A percentile compares a stretch with the other conserved stretches of the same genome.
phyloP scores from a whole-genome alignment of 2,888 invertebrate species.

The Spisula solida region DNA sequence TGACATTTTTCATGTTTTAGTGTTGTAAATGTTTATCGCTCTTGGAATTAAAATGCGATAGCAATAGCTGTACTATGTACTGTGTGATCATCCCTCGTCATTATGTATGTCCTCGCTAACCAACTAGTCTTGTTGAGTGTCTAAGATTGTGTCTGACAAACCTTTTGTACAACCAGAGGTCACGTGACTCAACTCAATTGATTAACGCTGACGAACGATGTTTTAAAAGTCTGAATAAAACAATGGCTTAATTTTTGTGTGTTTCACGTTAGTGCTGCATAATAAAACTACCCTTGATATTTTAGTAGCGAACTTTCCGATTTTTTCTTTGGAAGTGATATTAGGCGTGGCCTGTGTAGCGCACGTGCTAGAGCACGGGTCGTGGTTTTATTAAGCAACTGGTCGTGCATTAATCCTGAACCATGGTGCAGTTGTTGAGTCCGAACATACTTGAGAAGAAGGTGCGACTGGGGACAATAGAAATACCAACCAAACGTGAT shows the following conservation, averaged over 20 bases:
- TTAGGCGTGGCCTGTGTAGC: neutral
- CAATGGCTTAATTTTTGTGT: neutral
- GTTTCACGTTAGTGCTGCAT: neutral
- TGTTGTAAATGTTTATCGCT: no score
- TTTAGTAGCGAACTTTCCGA: neutral
- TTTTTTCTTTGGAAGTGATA: neutral
- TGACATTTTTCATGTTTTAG: no score
- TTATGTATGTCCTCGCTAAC: neutral
- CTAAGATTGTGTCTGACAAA: constrained; percentile 10
- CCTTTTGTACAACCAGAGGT: neutral
- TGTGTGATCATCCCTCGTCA: neutral
- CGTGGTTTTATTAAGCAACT: neutral
- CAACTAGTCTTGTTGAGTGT: neutral
- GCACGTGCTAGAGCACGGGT: neutral
- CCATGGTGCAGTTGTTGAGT: constrained; percentile 41
- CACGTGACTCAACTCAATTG: neutral
- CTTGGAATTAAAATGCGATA: no score
- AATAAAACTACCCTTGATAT: neutral
- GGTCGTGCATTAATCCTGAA: neutral
- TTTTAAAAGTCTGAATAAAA: neutral
- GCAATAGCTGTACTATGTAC: neutral
- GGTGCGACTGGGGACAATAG: constrained; percentile 56
- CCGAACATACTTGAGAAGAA: constrained; percentile 63
- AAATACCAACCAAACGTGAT: constrained; percentile 53
- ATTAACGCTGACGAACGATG: neutral